A percentile compares a stretch with the other conserved stretches of the same genome.
These are phyloP conservation scores for Desmodus rotundus DNA, from an alignment of 2,113 vertebrate genomes.

Conservation along the genomic window DNA sequence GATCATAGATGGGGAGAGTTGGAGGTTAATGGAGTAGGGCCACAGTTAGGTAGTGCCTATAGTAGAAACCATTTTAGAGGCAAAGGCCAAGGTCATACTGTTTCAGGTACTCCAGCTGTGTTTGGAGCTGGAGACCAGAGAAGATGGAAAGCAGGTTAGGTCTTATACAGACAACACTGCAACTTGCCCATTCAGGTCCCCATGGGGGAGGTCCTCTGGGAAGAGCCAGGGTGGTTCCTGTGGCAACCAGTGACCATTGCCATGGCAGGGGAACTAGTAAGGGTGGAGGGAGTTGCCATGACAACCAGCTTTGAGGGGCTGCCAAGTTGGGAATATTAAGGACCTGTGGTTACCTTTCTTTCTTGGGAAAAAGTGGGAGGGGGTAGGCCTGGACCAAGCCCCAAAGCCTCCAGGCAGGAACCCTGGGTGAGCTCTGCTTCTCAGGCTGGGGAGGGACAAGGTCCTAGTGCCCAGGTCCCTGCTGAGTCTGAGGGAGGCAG, in stretches of 20 bases:
- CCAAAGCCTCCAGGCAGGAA: background rate
- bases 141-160: background rate
- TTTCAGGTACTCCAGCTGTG: background rate
- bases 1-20: background rate
- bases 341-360: background rate
- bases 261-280: background rate
- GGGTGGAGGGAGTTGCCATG: background rate
- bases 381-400: background rate
- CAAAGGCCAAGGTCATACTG: background rate
- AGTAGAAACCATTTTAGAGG: background rate
- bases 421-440: background rate
- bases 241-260: background rate
- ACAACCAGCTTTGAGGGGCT: background rate
- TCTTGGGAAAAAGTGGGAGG: background rate
- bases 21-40: background rate
- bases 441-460: background rate
- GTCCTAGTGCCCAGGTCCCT: background rate
- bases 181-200: background rate
- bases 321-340: background rate
- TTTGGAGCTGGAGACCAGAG: background rate
- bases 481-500: conserved; percentile 53
- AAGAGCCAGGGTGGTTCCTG: background rate
- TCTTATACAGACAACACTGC: background rate
- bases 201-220: background rate
- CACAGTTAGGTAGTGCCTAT: background rate